Evolutionary conservation across 2,888 invertebrate species (phyloP), one percentile per base, ranked within the genome.

Genomic region (Melieria omissa): DNA sequence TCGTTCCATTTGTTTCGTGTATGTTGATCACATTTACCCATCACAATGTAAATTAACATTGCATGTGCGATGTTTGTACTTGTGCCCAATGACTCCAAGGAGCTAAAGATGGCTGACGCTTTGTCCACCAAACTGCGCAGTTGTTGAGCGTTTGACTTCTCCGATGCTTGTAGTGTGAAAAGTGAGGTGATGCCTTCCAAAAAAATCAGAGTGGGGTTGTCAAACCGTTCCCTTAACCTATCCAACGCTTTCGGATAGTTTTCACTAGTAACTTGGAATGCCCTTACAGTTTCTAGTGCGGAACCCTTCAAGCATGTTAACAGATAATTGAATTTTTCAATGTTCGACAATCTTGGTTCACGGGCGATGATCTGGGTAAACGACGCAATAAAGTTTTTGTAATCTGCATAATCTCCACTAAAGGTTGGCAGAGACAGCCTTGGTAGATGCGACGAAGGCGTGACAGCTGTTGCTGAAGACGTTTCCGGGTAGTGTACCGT

Each of bases 291-390:
- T 55, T 55, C 8, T 12, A 55, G 55, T n/a, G 3, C 55, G 7
- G 55, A 9, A 55, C 55, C 8, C 55, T n/a, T 7, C n/a, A n/a
- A n/a, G 55, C 55, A 42, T 47, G 65, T 69, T 2, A 67, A 41
- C 41, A 74, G 67, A 46, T 74, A 69, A 5, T 69, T 74, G 14
- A 66, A 73, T 29, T 71, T 73, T 55, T 73, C 71, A 6, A 66
- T 73, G 47, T 71, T 70, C 12, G 71, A 65, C 1, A 70, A 49
- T 8, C 70, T 60, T 47, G 46, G 46, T 61, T 72, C 69, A 41
- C 64, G 58, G 61, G 65, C 64, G 45, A 67, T 67, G 44, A 70
- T 64, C 64, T 73, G 70, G 4, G 41, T 72, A 14, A 74, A 70
- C 9, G 73, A 73, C 1, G 65, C 68, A 7, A 75, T 75, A 46